Evolutionary conservation across 2,113 vertebrate genomes (phyloP).

Genomic region (Sminthopsis crassicaudata): DNA sequence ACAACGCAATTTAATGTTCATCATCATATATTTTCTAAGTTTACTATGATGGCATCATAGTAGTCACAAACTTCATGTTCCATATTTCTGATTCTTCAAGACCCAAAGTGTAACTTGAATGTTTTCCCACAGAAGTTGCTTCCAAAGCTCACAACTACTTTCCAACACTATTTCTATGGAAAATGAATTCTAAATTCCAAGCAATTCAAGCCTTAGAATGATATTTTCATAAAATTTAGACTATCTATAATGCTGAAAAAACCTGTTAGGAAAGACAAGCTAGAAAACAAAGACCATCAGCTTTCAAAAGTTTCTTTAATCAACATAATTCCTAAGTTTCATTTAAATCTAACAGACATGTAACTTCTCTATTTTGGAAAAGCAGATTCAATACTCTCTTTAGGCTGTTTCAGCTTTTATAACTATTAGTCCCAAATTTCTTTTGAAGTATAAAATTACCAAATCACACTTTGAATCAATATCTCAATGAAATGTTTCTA

Average conservation of each 20-base stretch:
- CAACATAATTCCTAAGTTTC: accelerated
- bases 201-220: accelerated
- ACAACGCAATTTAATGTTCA: no score
- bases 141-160: background rate
- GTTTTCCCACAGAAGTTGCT: background rate
- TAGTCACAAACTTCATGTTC: background rate
- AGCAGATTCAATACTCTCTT: background rate
- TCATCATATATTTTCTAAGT: background rate
- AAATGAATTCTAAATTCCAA: background rate
- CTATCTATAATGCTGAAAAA: background rate
- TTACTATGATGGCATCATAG: background rate
- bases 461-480: background rate
- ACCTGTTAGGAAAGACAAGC: background rate
- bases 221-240: background rate
- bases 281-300: background rate
- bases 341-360: background rate
- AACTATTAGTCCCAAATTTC: background rate
- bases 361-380: background rate
- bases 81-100: background rate
- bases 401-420: background rate
- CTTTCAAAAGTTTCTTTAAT: background rate
- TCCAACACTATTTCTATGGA: background rate
- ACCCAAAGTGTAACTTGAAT: background rate
- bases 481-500: background rate
- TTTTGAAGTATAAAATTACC: constrained; percentile 30